Base-by-base conservation (phyloP, 2,113 vertebrate genomes). In the Podiceps cristatus region DNA sequence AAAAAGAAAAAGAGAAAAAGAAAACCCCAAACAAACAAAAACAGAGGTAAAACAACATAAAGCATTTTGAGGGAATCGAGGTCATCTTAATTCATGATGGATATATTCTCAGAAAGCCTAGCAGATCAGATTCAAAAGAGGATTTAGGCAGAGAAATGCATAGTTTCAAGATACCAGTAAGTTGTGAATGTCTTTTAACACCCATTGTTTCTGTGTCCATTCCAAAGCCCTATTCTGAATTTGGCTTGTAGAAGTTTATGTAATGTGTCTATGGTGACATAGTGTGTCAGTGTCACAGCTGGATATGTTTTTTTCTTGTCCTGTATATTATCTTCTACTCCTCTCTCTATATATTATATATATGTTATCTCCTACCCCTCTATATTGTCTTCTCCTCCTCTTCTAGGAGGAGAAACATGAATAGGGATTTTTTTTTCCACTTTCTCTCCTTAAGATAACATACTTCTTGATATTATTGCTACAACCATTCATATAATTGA, bases 391-490 rank as follows among this genome's bases (percentile, higher is more conserved):
- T 37, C 37, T 37, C 37, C 37, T 37, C 37, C 37, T 37, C 37
- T 37, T 37, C 37, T 37, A 37, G 15, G n/a, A 83, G 9, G 15
- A 81, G 8, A 91, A 71, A 81, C 4, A 3, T 20, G 11, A 81
- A 63, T 11, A 66, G 9, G 3, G 7, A 11, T 9, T 20, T 33
- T 59, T 49, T n/a, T 3, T 3, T 2, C 4, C 19, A 7, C 20
- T 74, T 76, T 56, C 4, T 69, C 5, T 50, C 7, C 18, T 31
- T 67, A 67, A 63, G 50, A 49, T 66, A 52, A 42, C 17, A 18
- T 50, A 7, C 2, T 69, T 82, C 89, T 42, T 74, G 6, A 23
- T 75, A 22, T n/a, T 44, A 42, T 75, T 66, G 10, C n/a, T 40
- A 47, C 2, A 64, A 5, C 2, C 47, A 42, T 63, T 67, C 13